A percentile compares a stretch with the other conserved stretches of the same genome.
Evolutionary conservation across 2,888 invertebrate genomes (phyloP).

Genomic region (Agrypnus murinus): DNA sequence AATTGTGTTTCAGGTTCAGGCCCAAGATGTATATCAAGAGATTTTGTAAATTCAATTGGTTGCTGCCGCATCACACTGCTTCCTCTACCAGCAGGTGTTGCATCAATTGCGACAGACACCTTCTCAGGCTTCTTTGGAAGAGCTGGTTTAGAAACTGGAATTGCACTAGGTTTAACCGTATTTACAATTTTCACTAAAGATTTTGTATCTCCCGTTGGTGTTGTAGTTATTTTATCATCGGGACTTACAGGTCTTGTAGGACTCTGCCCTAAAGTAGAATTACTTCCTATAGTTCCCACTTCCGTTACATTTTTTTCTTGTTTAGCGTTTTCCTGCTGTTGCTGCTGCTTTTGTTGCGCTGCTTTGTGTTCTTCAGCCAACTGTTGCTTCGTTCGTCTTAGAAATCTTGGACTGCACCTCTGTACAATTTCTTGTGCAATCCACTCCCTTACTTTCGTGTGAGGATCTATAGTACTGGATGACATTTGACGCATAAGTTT

Average conservation of each 20-base stretch:
- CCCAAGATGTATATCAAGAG: constrained; percentile 71
- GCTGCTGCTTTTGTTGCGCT: constrained; percentile 8
- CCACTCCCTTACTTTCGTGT: constrained; percentile 91
- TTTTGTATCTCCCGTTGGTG: neutral
- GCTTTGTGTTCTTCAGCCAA: constrained; percentile 58
- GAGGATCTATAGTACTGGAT: constrained; percentile 87
- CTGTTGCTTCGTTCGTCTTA: constrained; percentile 72
- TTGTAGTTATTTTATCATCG: constrained; percentile 46
- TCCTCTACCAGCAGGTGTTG: constrained; percentile 83
- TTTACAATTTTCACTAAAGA: constrained; percentile 6
- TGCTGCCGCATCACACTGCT: constrained; percentile 83
- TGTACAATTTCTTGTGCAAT: constrained; percentile 86
- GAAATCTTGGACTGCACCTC: constrained; percentile 80
- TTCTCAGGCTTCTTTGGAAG: constrained; percentile 74
- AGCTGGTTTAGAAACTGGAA: constrained; percentile 45
- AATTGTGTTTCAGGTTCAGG: constrained; percentile 62
- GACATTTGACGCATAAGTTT: constrained; percentile 83
- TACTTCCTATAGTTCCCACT: constrained; percentile 56
- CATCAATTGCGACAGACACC: constrained; percentile 86
- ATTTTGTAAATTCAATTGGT: constrained; percentile 84
- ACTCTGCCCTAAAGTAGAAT: constrained; percentile 65
- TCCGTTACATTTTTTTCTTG: constrained; percentile 22
- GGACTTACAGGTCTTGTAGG: constrained; percentile 69
- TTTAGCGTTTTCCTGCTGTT: constrained; percentile 30
- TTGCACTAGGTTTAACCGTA: constrained; percentile 46